A percentile compares a stretch with the other conserved stretches of the same genome.
These are phyloP conservation scores for Falco novaeseelandiae DNA, from an alignment of 2,797 vertebrate species.

Conservation along the genomic window DNA sequence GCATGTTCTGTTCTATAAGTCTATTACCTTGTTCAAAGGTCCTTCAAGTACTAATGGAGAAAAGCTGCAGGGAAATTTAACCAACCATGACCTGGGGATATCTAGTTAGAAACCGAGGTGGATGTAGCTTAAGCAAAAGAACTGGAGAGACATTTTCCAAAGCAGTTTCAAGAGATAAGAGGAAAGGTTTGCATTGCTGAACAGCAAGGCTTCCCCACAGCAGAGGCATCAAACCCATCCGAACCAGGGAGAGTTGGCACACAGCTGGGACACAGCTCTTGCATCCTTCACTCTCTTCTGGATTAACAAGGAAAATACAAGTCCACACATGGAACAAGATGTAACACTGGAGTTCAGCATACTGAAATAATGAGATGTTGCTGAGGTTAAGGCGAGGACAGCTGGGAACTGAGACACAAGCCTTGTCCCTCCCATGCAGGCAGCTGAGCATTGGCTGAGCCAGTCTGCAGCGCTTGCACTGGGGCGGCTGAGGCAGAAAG, in stretches of 20 bases:
- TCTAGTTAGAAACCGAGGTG: neutral
- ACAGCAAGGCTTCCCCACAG: neutral
- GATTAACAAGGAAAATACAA: neutral
- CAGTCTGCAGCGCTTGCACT: neutral
- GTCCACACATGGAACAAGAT: neutral
- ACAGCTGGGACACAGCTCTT: no score
- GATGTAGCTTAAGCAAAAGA: neutral
- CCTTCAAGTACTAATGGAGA: neutral
- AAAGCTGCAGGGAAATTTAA: neutral
- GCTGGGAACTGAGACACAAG: neutral
- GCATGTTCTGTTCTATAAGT: neutral
- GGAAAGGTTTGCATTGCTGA: neutral
- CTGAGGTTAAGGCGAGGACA: neutral
- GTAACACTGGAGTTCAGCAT: rapidly evolving
- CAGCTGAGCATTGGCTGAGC: neutral
- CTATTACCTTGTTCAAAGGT: neutral
- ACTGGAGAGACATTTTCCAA: neutral
- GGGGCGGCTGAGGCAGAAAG: neutral
- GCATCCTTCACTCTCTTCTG: neutral
- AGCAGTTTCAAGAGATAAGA: neutral
- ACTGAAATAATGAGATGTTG: neutral
- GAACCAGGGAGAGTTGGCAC: neutral
- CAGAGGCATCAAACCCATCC: neutral
- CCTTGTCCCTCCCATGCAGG: neutral
- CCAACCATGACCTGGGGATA: neutral